Evolutionary conservation across 2,797 vertebrate genomes (phyloP), one percentile per base, ranked within the genome.

Genomic region (Acipenser ruthenus): DNA sequence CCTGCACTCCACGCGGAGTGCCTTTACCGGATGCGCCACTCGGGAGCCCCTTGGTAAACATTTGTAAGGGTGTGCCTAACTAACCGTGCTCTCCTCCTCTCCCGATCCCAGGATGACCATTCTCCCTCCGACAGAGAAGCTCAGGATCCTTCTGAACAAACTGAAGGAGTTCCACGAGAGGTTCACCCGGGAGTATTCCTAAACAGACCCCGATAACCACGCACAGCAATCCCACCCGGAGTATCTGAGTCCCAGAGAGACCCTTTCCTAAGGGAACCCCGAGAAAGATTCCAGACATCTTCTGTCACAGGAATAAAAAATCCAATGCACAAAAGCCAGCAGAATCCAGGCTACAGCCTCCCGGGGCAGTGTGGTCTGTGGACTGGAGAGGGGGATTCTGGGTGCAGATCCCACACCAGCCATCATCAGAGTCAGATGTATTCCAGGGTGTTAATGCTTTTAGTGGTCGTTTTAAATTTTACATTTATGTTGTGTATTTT

Each of bases 61-160:
- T 3, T 37, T 37, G 1, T 37, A 37, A 37, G 23, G 23, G 2
- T 37, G 23, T 37, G 23, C 23, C 23, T 37, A 37, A 37, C 23
- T 37, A 37, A 37, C 4, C 23, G 2, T 37, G 23, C 23, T 37
- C 2, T 37, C 23, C 23, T 37, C 23, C 23, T 37, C 23, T 37
- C 23, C 23, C 23, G 23, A 37, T 37, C 59, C 50, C 79, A 97
- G 95, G 83, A 95, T 97, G 94, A 96, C 93, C 69, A 95, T 96
- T 75, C 76, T 96, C 53, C 93, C 93, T 0, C 86, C 92, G 0
- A 73, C 74, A 0, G 92, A 94, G 52, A 95, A 95, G 74, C 86
- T 97, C 73, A 84, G 85, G 78, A 8, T 82, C 2, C 81, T 95
- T 55, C 74, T 95, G 77, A 79, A 90, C 72, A 94, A 90, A 75